Conservation (phyloP, 2,797 vertebrate species). For the Phalanger gymnotis region DNA sequence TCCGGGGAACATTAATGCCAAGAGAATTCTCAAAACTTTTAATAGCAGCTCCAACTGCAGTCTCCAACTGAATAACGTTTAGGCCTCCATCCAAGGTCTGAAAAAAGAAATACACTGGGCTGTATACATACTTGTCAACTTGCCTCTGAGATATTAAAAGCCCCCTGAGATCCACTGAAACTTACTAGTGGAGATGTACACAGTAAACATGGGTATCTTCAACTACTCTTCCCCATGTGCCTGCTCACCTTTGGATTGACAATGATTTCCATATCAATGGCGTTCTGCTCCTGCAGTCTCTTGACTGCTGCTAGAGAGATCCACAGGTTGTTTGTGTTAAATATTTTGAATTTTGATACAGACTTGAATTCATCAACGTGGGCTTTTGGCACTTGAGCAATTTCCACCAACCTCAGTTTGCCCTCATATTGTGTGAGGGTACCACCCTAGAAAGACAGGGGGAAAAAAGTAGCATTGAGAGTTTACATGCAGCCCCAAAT, state of each 20-base stretch:
- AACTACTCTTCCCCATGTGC: background rate
- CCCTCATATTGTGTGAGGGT: constrained; percentile 96
- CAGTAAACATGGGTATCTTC: background rate
- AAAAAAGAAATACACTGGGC: constrained; percentile 47
- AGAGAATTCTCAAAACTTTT: constrained; percentile 98
- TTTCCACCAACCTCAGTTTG: constrained; percentile 96
- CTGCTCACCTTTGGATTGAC: constrained; percentile 94
- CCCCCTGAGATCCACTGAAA: constrained; percentile 33
- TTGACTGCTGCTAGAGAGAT: constrained; percentile 95
- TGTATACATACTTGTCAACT: constrained; percentile 35
- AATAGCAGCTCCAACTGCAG: constrained; percentile 97
- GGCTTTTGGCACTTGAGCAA: constrained; percentile 96
- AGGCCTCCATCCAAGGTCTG: constrained; percentile 96
- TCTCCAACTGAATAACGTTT: constrained; percentile 98
- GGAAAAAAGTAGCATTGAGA: constrained; percentile 15
- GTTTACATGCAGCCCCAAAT: background rate
- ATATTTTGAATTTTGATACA: constrained; percentile 99
- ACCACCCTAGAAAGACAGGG: constrained; percentile 89
- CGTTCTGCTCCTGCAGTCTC: constrained; percentile 92
- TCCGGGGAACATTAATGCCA: constrained; percentile 98
- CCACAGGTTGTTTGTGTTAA: constrained; percentile 99
- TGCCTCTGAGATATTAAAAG: constrained; percentile 40
- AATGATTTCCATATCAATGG: constrained; percentile 98
- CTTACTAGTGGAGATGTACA: background rate
- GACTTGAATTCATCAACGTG: constrained; percentile 99